Evolutionary conservation across 2,888 invertebrate genomes (phyloP).

Genomic region (Yponomeuta evonymella): DNA sequence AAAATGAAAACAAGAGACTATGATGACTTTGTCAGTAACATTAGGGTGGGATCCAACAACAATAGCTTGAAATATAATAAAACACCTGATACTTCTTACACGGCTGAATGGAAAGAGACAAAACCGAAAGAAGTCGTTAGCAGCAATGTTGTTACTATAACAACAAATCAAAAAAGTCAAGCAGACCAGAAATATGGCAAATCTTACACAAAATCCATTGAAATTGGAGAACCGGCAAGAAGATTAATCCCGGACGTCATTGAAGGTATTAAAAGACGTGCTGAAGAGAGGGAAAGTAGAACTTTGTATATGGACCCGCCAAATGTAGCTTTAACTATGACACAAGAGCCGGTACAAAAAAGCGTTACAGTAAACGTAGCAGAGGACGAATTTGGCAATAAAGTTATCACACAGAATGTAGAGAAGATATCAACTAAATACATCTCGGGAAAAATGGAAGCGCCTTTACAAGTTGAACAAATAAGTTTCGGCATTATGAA

Average conservation of each 20-base stretch:
- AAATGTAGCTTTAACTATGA: constrained; percentile 63
- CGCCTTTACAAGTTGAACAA: constrained; percentile 68
- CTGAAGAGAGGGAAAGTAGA: constrained; percentile 52
- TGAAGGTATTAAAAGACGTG: constrained; percentile 56
- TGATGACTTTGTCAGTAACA: constrained; percentile 69
- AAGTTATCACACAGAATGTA: constrained; percentile 67
- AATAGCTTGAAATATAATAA: constrained; percentile 58
- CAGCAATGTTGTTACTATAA: constrained; percentile 65
- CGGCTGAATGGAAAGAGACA: constrained; percentile 50
- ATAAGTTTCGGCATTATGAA: constrained; percentile 64
- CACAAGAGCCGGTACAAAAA: constrained; percentile 68
- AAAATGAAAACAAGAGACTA: constrained; percentile 45
- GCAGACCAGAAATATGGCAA: constrained; percentile 45
- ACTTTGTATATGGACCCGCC: constrained; percentile 68
- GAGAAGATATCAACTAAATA: constrained; percentile 65
- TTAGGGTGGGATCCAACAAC: constrained; percentile 66
- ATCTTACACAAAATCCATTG: constrained; percentile 69
- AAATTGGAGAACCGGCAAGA: constrained; percentile 59
- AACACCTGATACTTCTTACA: constrained; percentile 42
- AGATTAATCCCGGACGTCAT: constrained; percentile 62
- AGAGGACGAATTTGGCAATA: constrained; percentile 69
- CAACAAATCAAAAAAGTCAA: constrained; percentile 53
- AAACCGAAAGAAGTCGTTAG: constrained; percentile 40
- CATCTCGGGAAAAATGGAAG: constrained; percentile 52
- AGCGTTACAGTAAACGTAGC: constrained; percentile 68